Evolutionary conservation across 2,797 vertebrate genomes (phyloP), one percentile per base, ranked within the genome.

Genomic region (Darevskia nairensis): DNA sequence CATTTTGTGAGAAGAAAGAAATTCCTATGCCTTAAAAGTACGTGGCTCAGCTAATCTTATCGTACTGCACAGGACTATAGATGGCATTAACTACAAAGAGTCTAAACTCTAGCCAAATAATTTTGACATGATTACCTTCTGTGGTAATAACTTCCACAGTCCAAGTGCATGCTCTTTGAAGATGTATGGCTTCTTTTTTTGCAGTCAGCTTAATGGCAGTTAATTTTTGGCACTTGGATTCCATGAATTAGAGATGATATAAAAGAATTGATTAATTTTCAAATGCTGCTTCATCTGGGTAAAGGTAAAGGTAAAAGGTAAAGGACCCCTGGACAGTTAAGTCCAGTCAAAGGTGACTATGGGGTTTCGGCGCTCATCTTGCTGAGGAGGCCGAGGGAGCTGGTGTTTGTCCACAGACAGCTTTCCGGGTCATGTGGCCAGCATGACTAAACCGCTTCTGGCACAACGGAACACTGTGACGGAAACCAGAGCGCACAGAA

Each of bases 11-110:
- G 66, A 93, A 89, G 69, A 89, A 86, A 92, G 44, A 61, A 76
- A 92, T 92, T 80, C 80, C 88, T 90, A 21, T 79, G 90, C 61
- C 50, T 46, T 90, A 84, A 94, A 94, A 87, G 64, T 44, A 91
- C 76, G 55, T 90, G 83, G 90, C 91, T 55, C 88, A 74, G 82
- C 88, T 88, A 76, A 3, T 86, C 68, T 91, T 94, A 91, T 89
- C 89, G 91, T 93, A 6, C 74, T 79, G 59, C 85, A 8, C 9
- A 64, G 79, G 88, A 82, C 69, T 93, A 78, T 66, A 90, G 91
- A 79, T 88, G 55, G 74, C 66, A 84, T 84, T 90, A 82, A 80
- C 15, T 41, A 61, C 92, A 55, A 35, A 88, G 86, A 90, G 59
- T 79, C 89, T 55, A 80, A 10, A 44, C 35, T 17, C 44, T 66